Evolutionary conservation across 2,797 vertebrate genomes (phyloP).

Genomic region (Lophius americanus): DNA sequence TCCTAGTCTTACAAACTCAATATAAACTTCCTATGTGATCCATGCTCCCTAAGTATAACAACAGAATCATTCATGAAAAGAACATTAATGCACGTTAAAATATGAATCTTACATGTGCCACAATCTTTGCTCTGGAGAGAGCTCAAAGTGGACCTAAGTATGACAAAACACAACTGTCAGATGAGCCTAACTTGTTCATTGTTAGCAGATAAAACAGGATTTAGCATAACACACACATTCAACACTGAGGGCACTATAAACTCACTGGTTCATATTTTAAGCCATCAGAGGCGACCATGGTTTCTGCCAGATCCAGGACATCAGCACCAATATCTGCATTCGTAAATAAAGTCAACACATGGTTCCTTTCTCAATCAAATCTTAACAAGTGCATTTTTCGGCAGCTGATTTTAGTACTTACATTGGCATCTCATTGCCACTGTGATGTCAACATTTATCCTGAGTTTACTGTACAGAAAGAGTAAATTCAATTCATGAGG

Average conservation of each 20-base stretch:
- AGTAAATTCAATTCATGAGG: slow-evolving; percentile 13
- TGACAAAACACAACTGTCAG: neutral
- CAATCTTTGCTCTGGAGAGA: slow-evolving; percentile 89
- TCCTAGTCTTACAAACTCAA: too few relatives aligned
- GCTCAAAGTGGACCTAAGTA: slow-evolving; percentile 91
- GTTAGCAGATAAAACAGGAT: too few relatives aligned
- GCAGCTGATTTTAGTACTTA: slow-evolving; percentile 79
- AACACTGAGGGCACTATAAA: slow-evolving; percentile 39
- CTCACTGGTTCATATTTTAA: slow-evolving; percentile 95
- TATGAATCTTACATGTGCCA: slow-evolving; percentile 91
- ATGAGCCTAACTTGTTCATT: neutral
- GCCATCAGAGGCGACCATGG: slow-evolving; percentile 94
- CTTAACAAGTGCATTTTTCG: neutral
- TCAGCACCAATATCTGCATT: slow-evolving; percentile 93
- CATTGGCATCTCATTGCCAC: slow-evolving; percentile 98
- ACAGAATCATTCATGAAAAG: neutral
- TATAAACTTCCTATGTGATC: too few relatives aligned
- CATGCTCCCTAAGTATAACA: too few relatives aligned
- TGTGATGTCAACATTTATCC: slow-evolving; percentile 96
- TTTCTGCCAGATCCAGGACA: slow-evolving; percentile 96
- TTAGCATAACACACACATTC: too few relatives aligned
- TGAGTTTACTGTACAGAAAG: slow-evolving; percentile 89
- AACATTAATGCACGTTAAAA: neutral
- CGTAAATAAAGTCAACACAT: neutral
- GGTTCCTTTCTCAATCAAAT: neutral